phyloP scores from a whole-genome alignment of 2,797 vertebrate genomes.

The Meda fulgida region DNA sequence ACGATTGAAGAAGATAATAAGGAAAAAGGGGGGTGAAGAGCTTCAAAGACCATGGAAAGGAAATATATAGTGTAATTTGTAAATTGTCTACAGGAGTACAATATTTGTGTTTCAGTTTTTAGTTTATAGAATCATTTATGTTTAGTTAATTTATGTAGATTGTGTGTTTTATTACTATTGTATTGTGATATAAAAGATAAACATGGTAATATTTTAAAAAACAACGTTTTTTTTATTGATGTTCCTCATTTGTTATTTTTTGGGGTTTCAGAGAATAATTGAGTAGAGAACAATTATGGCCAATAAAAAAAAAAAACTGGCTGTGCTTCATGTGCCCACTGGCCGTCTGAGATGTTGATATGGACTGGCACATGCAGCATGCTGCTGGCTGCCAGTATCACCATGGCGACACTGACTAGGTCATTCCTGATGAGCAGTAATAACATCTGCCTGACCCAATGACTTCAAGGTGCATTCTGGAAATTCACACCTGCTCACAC shows the following conservation, averaged over 20 bases:
- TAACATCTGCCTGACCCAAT: constrained; percentile 33
- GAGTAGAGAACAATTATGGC: background rate
- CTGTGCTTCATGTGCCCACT: constrained; percentile 3
- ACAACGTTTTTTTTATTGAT: background rate
- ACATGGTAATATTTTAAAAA: background rate
- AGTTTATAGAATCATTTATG: background rate
- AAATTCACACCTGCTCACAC: background rate
- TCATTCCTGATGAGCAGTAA: constrained; percentile 29
- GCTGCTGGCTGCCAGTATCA: constrained; percentile 26
- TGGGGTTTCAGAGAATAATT: background rate
- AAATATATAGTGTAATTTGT: background rate
- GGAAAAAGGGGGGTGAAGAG: background rate
- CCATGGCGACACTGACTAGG: constrained; percentile 24
- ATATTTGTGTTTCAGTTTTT: background rate
- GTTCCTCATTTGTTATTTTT: too few relatives aligned
- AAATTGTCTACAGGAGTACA: background rate
- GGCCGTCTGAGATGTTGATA: constrained; percentile 9
- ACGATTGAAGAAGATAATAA: background rate
- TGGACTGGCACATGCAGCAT: constrained; percentile 32
- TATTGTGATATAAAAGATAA: background rate
- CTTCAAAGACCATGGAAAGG: background rate
- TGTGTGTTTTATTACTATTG: background rate
- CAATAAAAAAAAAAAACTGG: background rate
- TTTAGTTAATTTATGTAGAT: background rate
- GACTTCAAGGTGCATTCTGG: constrained; percentile 4